phyloP scores from a whole-genome alignment of 2,888 invertebrate species.

The Sipha maydis region DNA sequence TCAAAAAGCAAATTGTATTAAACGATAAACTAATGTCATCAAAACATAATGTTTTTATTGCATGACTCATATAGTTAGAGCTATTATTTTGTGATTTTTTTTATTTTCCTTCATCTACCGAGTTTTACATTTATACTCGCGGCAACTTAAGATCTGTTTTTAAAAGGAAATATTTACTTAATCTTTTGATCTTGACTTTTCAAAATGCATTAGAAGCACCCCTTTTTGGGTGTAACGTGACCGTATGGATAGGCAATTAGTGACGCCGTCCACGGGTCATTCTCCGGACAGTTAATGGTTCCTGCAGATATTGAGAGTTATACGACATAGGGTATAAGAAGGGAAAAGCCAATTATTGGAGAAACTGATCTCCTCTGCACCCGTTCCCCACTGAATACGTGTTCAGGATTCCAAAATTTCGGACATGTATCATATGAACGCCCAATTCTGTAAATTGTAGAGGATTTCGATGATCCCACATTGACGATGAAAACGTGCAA shows the following conservation, averaged over 20 bases:
- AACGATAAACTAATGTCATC: not conserved
- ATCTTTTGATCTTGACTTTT: constrained; percentile 56
- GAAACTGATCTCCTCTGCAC: constrained; percentile 26
- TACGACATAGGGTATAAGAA: not conserved
- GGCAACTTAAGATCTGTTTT: constrained; percentile 13
- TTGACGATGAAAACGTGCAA: constrained; percentile 24
- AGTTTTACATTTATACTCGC: no score
- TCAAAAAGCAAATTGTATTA: no score
- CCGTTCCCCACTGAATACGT: constrained; percentile 33
- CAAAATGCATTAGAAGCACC: constrained; percentile 42
- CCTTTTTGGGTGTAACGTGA: constrained; percentile 40
- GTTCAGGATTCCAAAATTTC: constrained; percentile 47
- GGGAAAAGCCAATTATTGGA: constrained; percentile 45
- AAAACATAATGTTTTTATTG: not conserved
- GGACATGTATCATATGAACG: constrained; percentile 40
- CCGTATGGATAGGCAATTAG: constrained; percentile 40
- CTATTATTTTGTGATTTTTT: constrained; percentile 11
- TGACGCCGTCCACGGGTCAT: constrained; percentile 25
- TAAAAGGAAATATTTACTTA: constrained; percentile 4
- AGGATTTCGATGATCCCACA: constrained; percentile 53
- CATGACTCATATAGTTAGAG: not conserved
- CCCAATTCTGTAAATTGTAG: constrained; percentile 38
- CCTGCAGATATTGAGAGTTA: constrained; percentile 37
- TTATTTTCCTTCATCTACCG: not conserved
- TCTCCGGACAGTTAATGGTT: constrained; percentile 37